Evolutionary conservation across 2,888 invertebrate species (phyloP).

Genomic region (Folsomia candida): DNA sequence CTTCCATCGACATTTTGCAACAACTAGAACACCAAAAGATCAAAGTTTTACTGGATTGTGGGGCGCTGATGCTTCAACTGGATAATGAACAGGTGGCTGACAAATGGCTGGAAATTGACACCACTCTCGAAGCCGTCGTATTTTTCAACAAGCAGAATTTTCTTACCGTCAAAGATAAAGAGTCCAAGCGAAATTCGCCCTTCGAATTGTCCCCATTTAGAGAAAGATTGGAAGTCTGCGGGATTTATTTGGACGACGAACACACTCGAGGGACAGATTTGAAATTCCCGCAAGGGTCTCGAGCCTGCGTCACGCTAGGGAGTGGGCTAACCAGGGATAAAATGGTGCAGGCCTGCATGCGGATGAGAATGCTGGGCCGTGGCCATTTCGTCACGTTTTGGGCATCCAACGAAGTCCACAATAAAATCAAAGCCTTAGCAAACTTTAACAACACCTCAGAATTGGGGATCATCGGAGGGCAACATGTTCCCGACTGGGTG

Average conservation of each 20-base stretch:
- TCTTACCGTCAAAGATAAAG: conserved; percentile 19
- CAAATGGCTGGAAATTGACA: conserved; percentile 33
- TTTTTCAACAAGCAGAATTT: conserved; percentile 32
- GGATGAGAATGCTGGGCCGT: conserved; percentile 38
- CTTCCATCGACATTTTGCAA: conserved; percentile 20
- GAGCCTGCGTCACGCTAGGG: conserved; percentile 37
- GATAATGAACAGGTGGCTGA: conserved; percentile 40
- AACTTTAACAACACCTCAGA: not conserved
- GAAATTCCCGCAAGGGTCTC: conserved; percentile 25
- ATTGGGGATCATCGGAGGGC: conserved; percentile 1
- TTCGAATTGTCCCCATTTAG: conserved; percentile 34
- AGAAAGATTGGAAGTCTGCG: conserved; percentile 25
- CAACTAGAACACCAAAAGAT: conserved; percentile 13
- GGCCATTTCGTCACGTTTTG: conserved; percentile 38
- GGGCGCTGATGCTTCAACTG: conserved; percentile 41
- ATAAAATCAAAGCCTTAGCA: conserved; percentile 19
- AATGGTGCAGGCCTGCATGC: conserved; percentile 41
- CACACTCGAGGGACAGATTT: conserved; percentile 44
- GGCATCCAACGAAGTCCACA: conserved; percentile 34
- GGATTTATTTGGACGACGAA: conserved; percentile 41
- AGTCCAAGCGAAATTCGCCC: not conserved
- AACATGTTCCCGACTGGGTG: conserved; percentile 38
- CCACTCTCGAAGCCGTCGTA: conserved; percentile 26
- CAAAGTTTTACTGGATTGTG: conserved; percentile 36
- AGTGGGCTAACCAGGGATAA: conserved; percentile 38